These are phyloP conservation scores for Craseonycteris thonglongyai DNA, from an alignment of 2,113 vertebrate genomes.

Conservation along the genomic window DNA sequence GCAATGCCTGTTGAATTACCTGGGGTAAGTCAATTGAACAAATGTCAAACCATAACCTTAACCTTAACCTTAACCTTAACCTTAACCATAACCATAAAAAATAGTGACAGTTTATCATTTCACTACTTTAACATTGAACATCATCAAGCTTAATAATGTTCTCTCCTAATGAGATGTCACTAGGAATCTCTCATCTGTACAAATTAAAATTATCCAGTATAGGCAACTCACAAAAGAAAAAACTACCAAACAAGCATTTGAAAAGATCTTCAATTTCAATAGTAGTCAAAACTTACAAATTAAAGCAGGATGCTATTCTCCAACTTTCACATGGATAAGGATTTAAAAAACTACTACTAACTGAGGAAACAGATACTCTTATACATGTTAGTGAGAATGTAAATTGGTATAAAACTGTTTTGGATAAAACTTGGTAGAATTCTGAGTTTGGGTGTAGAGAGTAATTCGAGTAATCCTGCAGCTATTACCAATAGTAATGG, in stretches of 20 bases:
- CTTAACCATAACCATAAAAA: background rate
- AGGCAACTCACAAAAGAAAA: background rate
- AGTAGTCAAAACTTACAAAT: slow-evolving; percentile 19
- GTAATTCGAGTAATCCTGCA: background rate
- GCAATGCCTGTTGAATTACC: slow-evolving; percentile 94
- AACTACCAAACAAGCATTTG: background rate
- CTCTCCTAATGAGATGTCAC: background rate
- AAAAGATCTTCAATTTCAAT: slow-evolving; percentile 17
- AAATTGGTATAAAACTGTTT: background rate
- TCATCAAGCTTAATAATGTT: background rate
- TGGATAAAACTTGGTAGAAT: background rate
- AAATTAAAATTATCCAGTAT: slow-evolving; percentile 1
- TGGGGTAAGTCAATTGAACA: slow-evolving; percentile 73
- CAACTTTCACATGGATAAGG: background rate
- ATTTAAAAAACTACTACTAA: slow-evolving; percentile 17
- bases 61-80: background rate
- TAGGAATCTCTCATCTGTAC: background rate
- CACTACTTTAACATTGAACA: background rate
- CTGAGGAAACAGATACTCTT: background rate
- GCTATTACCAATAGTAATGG: background rate
- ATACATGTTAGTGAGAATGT: background rate
- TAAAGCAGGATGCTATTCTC: slow-evolving; percentile 15
- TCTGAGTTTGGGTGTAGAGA: background rate
- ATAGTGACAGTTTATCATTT: background rate
- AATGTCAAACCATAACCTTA: slow-evolving; percentile 16